Evolutionary conservation across 2,113 vertebrate species (phyloP), one percentile per base, ranked within the genome.

Genomic region (Platycercus adscitus): DNA sequence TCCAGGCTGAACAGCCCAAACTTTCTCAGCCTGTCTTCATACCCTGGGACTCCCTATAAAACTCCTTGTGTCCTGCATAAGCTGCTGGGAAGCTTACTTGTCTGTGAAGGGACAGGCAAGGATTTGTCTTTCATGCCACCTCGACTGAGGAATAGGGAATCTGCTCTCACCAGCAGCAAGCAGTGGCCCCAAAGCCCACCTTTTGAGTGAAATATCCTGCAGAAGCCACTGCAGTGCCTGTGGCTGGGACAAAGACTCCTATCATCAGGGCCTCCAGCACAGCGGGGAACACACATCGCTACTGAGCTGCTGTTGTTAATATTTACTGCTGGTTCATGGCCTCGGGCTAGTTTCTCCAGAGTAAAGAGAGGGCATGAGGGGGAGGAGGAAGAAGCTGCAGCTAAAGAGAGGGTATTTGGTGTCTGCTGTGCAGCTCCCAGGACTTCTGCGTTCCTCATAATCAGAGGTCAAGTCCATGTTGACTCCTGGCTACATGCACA

Each of bases 181-280:
- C 5, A 2, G 7, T 25, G 21, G 7, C 16, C 35, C 10, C 11
- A 20, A 1, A 0, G 10, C 37, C 24, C 35, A 10, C 39, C 8
- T 15, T n/a, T 58, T 66, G 1, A 2, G 49, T 7, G 20, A 41
- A 35, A 58, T 24, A 68, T 17, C 50, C 4, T 2, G 3, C 39
- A 64, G 33, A 86, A 63, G 39, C 5, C 20, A 11, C 47, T 17
- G 58, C 33, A 17, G 29, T 21, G 23, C 31, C 47, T 68, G 23
- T 3, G 5, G 35, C 61, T 41, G 41, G 55, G 44, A 66, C n/a
- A 41, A 44, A 13, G 39, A 10, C 39, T 65, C 49, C n/a, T 24
- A 17, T 18, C 39, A 41, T 28, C 37, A 46, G 8, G 26, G 33
- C 52, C 44, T 52, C 3, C 1, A 53, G 49, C 61, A 72, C 19